Evolutionary conservation across 2,888 invertebrate genomes (phyloP).

Genomic region (Spialia ferax): DNA sequence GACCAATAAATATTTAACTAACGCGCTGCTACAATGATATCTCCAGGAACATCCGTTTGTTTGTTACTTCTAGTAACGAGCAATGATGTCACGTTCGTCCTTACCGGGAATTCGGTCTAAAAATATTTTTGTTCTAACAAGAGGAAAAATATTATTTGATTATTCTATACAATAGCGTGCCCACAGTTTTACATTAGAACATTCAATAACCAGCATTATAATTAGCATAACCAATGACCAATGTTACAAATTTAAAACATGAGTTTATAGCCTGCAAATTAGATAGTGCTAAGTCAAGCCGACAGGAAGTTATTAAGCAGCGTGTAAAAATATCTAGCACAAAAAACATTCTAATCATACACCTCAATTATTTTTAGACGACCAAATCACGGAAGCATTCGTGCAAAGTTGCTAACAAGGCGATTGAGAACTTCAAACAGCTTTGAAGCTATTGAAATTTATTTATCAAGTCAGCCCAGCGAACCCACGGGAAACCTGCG

Average conservation of each 20-base stretch:
- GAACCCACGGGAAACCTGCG: background rate
- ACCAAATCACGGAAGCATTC: no score
- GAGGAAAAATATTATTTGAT: no score
- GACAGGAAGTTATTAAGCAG: no score
- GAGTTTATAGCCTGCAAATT: no score
- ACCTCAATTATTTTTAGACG: no score
- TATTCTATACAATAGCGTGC: no score
- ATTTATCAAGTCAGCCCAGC: background rate
- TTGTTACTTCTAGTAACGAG: background rate
- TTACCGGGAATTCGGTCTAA: background rate
- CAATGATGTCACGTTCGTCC: background rate
- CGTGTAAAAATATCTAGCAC: no score
- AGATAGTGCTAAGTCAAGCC: no score
- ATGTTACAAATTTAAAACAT: no score
- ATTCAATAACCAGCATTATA: no score
- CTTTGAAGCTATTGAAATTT: slow-evolving; percentile 1
- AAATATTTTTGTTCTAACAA: background rate
- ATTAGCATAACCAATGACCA: no score
- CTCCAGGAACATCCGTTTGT: background rate
- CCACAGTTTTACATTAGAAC: background rate
- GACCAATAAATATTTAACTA: background rate
- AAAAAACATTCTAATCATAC: no score
- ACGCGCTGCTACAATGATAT: background rate
- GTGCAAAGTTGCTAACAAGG: background rate
- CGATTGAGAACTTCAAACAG: background rate